Evolutionary conservation across 2,797 vertebrate species (phyloP).

Genomic region (Sebastes oblongus): DNA sequence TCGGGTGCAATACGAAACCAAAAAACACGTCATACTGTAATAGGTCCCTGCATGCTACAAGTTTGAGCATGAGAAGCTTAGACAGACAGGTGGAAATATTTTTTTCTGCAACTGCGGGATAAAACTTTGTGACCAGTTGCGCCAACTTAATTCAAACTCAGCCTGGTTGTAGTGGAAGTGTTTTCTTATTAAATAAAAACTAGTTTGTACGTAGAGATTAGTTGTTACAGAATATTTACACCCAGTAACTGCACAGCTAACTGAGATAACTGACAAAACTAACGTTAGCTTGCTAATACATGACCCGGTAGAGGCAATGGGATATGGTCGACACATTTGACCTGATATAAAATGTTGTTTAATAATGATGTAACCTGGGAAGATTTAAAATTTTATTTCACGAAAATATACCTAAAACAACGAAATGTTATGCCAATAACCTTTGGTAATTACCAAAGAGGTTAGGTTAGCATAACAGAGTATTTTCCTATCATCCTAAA

Average conservation of each 20-base stretch:
- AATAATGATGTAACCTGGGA: too few species aligned
- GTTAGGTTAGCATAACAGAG: too few species aligned
- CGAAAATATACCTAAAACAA: not conserved
- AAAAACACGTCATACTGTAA: not conserved
- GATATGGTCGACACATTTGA: too few species aligned
- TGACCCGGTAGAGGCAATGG: not conserved
- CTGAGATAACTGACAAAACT: not conserved
- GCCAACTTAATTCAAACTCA: not conserved
- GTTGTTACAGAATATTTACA: not conserved
- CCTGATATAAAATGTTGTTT: too few species aligned
- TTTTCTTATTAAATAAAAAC: too few species aligned
- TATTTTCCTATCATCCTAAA: not conserved
- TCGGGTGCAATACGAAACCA: not conserved
- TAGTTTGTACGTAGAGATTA: too few species aligned
- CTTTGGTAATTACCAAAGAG: not conserved
- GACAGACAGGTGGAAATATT: not conserved
- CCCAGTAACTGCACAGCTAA: not conserved
- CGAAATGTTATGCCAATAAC: not conserved
- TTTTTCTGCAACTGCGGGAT: not conserved
- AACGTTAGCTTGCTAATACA: not conserved
- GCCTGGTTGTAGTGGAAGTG: too few species aligned
- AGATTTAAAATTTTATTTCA: too few species aligned
- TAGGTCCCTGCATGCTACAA: not conserved
- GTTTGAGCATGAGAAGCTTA: not conserved
- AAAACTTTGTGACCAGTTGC: not conserved